A percentile compares a stretch with the other conserved stretches of the same genome.
Conservation (phyloP, 2,888 invertebrate genomes). For the Sarcophaga carnaria region DNA sequence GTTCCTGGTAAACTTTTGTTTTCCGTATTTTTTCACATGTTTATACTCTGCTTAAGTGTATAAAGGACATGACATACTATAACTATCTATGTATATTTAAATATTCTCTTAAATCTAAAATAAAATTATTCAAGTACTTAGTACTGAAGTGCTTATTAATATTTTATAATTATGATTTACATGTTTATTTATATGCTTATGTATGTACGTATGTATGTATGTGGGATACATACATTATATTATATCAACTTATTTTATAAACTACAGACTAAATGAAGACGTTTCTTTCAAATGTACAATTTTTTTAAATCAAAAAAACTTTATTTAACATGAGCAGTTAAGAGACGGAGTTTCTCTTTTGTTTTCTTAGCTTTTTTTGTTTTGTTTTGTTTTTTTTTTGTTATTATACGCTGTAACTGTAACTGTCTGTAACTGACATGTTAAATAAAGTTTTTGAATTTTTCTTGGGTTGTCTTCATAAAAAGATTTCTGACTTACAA, state of each 20-base stretch:
- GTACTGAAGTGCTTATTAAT: slow-evolving; percentile 60
- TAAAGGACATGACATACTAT: no score
- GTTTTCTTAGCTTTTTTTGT: neutral
- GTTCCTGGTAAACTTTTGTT: no score
- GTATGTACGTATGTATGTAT: neutral
- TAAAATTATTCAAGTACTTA: slow-evolving; percentile 57
- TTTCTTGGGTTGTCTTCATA: slow-evolving; percentile 47
- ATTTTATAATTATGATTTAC: neutral
- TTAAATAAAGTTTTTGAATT: slow-evolving; percentile 51
- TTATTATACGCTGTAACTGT: neutral
- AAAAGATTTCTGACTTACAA: slow-evolving; percentile 53
- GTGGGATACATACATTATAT: slow-evolving; percentile 44
- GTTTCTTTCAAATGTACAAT: slow-evolving; percentile 59
- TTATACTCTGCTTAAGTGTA: no score
- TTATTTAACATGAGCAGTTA: slow-evolving; percentile 37
- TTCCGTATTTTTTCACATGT: no score
- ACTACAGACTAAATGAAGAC: slow-evolving; percentile 64
- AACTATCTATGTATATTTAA: no score
- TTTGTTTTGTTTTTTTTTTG: no score
- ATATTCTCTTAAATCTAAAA: neutral
- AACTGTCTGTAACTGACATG: slow-evolving; percentile 1
- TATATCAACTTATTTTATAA: slow-evolving; percentile 46
- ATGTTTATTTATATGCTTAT: neutral
- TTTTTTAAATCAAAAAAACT: slow-evolving; percentile 54
- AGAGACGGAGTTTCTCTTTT: neutral